Conservation (phyloP, 2,888 invertebrate genomes). For the Limnephilus rhombicus region DNA sequence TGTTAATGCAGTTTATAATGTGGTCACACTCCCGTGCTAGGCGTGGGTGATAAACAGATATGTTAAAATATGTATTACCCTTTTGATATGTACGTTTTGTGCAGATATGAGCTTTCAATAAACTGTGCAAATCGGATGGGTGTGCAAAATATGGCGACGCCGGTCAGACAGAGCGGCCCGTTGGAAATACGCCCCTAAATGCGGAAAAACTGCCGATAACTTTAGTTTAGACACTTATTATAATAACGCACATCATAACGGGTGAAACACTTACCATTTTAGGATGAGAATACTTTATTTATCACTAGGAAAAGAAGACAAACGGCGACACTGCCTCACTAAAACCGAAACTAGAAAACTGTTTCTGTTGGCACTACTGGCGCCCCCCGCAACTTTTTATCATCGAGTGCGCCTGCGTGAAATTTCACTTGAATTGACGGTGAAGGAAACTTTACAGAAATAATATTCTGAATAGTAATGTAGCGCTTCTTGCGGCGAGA, state of each 20-base stretch:
- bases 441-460: background rate
- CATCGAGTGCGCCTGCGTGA: conserved; percentile 76
- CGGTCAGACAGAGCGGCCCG: conserved; percentile 72
- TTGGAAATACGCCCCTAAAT: conserved; percentile 54
- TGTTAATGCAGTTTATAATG: conserved; percentile 14
- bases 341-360: conserved; percentile 78
- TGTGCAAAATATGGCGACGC: conserved; percentile 79
- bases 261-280: conserved; percentile 78
- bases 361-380: conserved; percentile 73
- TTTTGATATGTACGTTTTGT: conserved; percentile 68
- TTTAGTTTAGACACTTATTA: conserved; percentile 70
- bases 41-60: conserved; percentile 40
- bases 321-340: conserved; percentile 70
- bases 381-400: conserved; percentile 65
- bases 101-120: conserved; percentile 70
- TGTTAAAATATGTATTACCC: conserved; percentile 65
- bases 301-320: conserved; percentile 76
- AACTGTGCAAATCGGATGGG: conserved; percentile 76
- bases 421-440: background rate
- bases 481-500: background rate
- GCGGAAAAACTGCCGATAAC: conserved; percentile 19
- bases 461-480: background rate
- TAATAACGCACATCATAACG: conserved; percentile 72
- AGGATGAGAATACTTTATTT: conserved; percentile 72
- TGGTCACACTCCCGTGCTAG: background rate